A percentile compares a stretch with the other conserved stretches of the same genome.
These are phyloP conservation scores for Scolopax rusticola DNA, from an alignment of 2,797 vertebrate species.

Conservation along the genomic window DNA sequence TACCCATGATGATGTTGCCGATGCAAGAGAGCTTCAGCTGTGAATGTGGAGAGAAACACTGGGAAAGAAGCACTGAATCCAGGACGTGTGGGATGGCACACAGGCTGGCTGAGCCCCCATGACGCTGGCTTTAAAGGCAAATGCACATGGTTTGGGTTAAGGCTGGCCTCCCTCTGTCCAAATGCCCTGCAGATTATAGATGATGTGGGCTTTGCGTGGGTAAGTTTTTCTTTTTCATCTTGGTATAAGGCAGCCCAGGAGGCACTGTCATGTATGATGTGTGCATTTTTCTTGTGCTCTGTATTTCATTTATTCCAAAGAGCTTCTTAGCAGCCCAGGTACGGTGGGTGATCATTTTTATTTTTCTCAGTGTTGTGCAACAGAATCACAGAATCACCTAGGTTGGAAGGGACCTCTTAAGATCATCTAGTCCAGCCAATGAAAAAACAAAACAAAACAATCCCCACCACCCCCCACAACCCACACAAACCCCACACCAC, in stretches of 20 bases:
- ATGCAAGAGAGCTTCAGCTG: background rate
- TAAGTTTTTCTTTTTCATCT: slow-evolving; percentile 26
- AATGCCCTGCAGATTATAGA: background rate
- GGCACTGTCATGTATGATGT: background rate
- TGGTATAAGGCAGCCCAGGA: background rate
- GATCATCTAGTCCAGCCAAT: too few species aligned
- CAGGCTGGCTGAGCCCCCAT: background rate
- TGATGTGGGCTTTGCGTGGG: background rate
- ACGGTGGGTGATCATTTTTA: background rate
- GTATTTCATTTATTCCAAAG: background rate
- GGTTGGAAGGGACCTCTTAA: too few species aligned
- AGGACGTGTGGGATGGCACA: background rate
- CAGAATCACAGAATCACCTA: too few species aligned
- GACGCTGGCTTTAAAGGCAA: slow-evolving; percentile 4
- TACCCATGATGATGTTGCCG: background rate
- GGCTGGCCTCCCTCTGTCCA: background rate
- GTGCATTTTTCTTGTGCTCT: background rate
- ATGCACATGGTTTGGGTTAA: background rate
- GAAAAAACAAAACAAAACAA: too few species aligned
- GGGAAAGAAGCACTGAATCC: background rate
- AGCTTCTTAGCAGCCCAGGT: background rate
- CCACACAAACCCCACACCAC: too few species aligned
- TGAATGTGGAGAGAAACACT: background rate
- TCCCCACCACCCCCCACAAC: too few species aligned
- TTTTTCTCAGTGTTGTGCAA: background rate